A percentile compares a stretch with the other conserved stretches of the same genome.
phyloP scores from a whole-genome alignment of 2,113 vertebrate species.

The Plotosus lineatus region DNA sequence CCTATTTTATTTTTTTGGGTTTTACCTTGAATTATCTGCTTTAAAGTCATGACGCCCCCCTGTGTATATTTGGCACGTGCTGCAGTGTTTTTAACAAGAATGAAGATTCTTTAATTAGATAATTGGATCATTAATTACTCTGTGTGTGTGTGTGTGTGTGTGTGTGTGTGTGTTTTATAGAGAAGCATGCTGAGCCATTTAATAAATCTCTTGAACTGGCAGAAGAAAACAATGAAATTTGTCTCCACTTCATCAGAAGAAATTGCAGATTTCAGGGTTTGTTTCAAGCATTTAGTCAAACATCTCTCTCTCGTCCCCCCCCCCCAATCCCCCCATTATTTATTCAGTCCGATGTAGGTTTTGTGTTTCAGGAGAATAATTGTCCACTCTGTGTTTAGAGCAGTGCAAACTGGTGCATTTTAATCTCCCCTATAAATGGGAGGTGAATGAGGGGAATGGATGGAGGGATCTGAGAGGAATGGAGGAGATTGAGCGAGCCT shows the following conservation, averaged over 20 bases:
- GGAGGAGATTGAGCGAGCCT: conserved; percentile 69
- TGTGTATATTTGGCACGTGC: background rate
- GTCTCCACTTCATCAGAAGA: conserved; percentile 68
- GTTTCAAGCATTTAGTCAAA: conserved; percentile 12
- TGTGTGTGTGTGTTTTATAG: conserved; percentile 46
- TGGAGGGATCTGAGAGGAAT: conserved; percentile 66
- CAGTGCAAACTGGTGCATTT: conserved; percentile 68
- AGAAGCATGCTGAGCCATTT: conserved; percentile 22
- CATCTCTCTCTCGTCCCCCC: too few species aligned
- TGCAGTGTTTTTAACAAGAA: background rate
- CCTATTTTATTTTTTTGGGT: background rate
- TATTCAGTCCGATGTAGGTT: background rate
- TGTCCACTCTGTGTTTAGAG: conserved; percentile 47
- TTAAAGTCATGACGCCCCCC: background rate
- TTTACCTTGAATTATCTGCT: background rate
- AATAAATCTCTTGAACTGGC: conserved; percentile 9
- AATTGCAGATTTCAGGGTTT: conserved; percentile 69
- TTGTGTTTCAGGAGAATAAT: background rate
- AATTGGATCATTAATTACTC: background rate
- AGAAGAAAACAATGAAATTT: conserved; percentile 63
- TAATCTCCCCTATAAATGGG: conserved; percentile 72
- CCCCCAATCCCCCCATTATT: background rate
- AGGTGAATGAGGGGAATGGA: conserved; percentile 56
- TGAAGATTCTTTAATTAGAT: too few species aligned
- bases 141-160: background rate